phyloP scores from a whole-genome alignment of 1,140 invertebrate genomes.

The Ylistrum balloti region DNA sequence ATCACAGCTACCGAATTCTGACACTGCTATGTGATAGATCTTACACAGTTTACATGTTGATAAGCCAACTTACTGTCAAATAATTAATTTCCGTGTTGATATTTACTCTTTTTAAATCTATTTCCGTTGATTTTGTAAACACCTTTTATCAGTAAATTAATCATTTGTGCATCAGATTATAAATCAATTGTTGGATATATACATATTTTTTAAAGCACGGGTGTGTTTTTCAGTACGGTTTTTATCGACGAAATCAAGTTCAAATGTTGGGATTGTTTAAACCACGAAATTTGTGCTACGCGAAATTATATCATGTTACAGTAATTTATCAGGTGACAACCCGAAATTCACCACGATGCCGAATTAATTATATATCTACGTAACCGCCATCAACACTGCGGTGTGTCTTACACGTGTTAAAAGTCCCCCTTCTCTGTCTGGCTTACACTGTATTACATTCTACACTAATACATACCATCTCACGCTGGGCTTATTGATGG shows the following conservation, averaged over 20 bases:
- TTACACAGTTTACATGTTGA: not conserved
- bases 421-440: not conserved
- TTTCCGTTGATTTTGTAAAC: too few species aligned
- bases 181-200: too few species aligned
- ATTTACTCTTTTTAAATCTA: too few species aligned
- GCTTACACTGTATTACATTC: not conserved
- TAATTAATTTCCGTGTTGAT: too few species aligned
- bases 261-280: too few species aligned
- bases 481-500: not conserved
- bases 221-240: too few species aligned
- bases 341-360: not conserved
- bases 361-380: conserved; percentile 29
- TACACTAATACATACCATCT: conserved; percentile 25
- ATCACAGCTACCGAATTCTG: not conserved
- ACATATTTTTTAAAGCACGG: too few species aligned
- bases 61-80: not conserved
- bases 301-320: too few species aligned
- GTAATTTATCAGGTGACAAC: not conserved
- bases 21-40: not conserved
- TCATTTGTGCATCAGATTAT: too few species aligned
- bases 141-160: too few species aligned
- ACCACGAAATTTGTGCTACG: too few species aligned
- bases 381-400: not conserved
- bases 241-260: too few species aligned
- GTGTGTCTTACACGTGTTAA: not conserved